phyloP scores from a whole-genome alignment of 2,113 vertebrate species.

The Spizaetus ornatus region DNA sequence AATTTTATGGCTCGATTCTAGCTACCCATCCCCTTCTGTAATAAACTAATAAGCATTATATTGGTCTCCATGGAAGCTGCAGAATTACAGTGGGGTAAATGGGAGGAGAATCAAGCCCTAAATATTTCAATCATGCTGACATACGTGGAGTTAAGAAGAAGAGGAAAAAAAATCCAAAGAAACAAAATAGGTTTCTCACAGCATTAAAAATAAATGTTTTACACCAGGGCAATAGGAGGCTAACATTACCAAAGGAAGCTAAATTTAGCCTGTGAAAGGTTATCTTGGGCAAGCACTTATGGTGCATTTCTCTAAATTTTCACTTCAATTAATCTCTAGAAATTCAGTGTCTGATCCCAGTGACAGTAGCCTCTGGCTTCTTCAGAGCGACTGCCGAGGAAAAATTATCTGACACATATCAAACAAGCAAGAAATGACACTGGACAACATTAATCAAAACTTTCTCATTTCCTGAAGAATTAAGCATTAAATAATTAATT shows the following conservation, averaged over 20 bases:
- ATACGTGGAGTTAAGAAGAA: not conserved
- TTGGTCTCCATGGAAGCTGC: not conserved
- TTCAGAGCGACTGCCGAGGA: constrained; percentile 76
- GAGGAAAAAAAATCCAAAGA: not conserved
- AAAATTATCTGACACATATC: constrained; percentile 95
- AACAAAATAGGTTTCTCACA: constrained; percentile 33
- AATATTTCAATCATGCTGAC: not conserved
- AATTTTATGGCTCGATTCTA: not conserved
- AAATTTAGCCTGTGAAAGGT: constrained; percentile 70
- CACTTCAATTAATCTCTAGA: constrained; percentile 91
- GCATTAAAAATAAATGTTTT: constrained; percentile 75
- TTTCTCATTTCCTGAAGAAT: constrained; percentile 98
- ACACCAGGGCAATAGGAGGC: constrained; percentile 61
- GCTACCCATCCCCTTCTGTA: not conserved
- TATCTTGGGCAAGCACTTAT: constrained; percentile 73
- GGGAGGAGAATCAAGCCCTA: not conserved
- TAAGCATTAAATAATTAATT: constrained; percentile 99
- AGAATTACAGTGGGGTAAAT: not conserved
- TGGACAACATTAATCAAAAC: constrained; percentile 99
- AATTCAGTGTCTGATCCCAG: constrained; percentile 87
- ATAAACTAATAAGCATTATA: not conserved
- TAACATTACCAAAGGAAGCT: constrained; percentile 76
- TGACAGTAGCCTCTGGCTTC: constrained; percentile 93
- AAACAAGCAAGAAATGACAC: constrained; percentile 91
- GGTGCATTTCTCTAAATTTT: constrained; percentile 80